These are phyloP conservation scores for Eonycteris spelaea DNA, from an alignment of 2,113 vertebrate species.

Conservation along the genomic window DNA sequence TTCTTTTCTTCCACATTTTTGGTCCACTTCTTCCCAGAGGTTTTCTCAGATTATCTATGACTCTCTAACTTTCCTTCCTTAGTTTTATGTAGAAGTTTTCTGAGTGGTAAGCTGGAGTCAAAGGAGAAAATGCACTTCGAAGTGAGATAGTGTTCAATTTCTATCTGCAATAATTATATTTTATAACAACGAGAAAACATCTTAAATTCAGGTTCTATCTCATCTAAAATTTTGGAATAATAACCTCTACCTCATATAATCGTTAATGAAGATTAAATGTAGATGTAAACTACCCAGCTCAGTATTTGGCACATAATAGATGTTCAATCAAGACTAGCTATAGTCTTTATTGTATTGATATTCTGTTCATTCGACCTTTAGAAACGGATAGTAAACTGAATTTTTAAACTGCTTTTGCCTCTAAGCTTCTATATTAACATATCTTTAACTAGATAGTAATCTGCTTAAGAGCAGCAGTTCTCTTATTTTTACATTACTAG, in stretches of 20 bases:
- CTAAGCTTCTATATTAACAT: neutral
- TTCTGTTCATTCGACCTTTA: neutral
- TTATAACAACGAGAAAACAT: neutral
- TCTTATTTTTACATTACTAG: neutral
- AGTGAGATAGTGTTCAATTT: neutral
- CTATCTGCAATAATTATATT: neutral
- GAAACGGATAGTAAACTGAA: neutral
- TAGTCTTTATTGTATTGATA: neutral
- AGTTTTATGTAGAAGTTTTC: neutral
- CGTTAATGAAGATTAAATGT: neutral
- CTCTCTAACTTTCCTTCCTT: neutral
- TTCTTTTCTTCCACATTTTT: neutral
- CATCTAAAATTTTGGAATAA: neutral
- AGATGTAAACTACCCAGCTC: neutral
- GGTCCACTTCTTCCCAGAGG: neutral
- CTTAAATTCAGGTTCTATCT: neutral
- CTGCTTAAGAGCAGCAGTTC: neutral
- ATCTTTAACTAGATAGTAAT: neutral
- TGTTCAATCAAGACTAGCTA: neutral
- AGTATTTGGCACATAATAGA: neutral
- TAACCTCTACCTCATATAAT: neutral
- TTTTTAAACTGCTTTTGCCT: neutral
- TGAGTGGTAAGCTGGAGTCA: neutral
- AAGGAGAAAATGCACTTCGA: neutral
- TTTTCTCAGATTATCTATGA: neutral